phyloP scores from a whole-genome alignment of 2,888 invertebrate species.

The Papilio protenor region DNA sequence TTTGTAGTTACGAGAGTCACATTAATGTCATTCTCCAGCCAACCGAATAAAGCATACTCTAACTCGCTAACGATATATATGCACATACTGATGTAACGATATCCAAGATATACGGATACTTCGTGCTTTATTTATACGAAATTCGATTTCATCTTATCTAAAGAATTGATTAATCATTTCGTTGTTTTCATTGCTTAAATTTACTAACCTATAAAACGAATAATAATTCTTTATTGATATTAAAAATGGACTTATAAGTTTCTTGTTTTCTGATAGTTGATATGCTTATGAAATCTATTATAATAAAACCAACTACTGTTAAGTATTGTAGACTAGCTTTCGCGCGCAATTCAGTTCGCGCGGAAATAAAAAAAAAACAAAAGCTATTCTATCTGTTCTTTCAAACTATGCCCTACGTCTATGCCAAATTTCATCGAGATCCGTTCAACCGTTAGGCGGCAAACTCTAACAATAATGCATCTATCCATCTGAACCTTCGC shows the following conservation, averaged over 20 bases:
- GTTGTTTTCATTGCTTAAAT: constrained; percentile 26
- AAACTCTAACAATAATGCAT: no score
- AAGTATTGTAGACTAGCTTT: no score
- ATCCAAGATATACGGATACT: constrained; percentile 15
- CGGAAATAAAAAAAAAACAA: no score
- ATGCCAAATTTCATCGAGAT: no score
- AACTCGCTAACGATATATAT: constrained; percentile 25
- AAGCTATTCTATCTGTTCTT: no score
- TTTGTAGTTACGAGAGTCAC: constrained; percentile 31
- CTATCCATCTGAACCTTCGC: no score
- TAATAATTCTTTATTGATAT: not conserved
- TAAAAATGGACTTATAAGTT: not conserved
- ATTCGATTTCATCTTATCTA: not conserved
- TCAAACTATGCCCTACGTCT: no score
- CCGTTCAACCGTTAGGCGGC: no score
- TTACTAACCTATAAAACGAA: not conserved
- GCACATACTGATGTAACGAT: constrained; percentile 36
- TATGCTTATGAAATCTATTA: no score
- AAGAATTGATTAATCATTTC: constrained; percentile 43
- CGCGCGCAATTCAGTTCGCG: no score
- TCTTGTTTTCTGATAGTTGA: no score
- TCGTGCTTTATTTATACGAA: constrained; percentile 6
- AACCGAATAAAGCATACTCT: constrained; percentile 31
- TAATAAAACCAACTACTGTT: no score
- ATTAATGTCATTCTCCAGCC: constrained; percentile 43